Evolutionary conservation across 1,140 invertebrate genomes (phyloP).

Genomic region (Phenacoccus solenopsis): DNA sequence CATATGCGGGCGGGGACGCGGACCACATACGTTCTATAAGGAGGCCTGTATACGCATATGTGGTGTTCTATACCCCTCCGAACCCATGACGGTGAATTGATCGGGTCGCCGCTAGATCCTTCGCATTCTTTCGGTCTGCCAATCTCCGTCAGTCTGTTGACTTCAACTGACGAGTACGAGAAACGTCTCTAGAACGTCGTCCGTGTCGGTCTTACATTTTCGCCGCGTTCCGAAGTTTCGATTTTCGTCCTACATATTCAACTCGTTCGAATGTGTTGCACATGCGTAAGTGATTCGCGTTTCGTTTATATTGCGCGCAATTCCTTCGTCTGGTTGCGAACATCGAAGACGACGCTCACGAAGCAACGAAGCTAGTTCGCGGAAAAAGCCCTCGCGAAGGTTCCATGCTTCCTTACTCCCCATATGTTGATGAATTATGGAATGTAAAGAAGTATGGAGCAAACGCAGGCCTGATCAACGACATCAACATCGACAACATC

Average conservation of each 20-base stretch:
- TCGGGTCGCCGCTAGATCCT: not conserved
- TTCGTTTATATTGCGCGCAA: too few relatives aligned
- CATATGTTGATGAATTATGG: conserved; percentile 74
- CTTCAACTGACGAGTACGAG: not conserved
- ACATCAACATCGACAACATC: not conserved
- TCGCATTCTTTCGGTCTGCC: not conserved
- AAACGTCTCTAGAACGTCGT: not conserved
- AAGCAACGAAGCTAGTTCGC: too few relatives aligned
- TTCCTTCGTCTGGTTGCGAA: not conserved
- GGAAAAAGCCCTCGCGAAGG: conserved; percentile 42
- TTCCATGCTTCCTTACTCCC: conserved; percentile 93
- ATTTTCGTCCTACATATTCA: too few relatives aligned
- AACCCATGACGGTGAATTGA: not conserved
- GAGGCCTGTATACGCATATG: too few relatives aligned
- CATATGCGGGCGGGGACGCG: too few relatives aligned
- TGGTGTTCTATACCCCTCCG: too few relatives aligned
- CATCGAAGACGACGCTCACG: too few relatives aligned
- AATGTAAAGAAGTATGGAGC: conserved; percentile 98
- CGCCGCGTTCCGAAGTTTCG: too few relatives aligned
- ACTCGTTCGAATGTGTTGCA: too few relatives aligned
- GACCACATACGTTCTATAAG: too few relatives aligned
- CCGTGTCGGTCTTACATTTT: not conserved
- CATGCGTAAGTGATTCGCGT: too few relatives aligned
- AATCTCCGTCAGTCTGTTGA: not conserved
- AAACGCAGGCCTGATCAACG: conserved; percentile 32